Base-by-base conservation (phyloP, 2,888 invertebrate species). In the Synergus laeviventris region DNA sequence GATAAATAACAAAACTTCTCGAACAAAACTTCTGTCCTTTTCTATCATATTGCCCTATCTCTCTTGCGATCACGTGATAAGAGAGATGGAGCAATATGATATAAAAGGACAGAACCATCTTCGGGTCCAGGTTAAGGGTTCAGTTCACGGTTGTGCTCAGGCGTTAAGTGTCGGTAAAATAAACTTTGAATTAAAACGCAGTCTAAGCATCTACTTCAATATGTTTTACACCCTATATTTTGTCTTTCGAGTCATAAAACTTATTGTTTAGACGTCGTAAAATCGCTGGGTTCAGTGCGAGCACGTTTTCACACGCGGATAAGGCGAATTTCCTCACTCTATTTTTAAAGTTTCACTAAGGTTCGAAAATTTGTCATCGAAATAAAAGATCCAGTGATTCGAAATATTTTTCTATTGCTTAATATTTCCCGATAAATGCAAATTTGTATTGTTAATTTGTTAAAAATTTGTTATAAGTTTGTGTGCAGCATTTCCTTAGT, bases 151-250 rank as follows among this genome's bases (percentile, higher is more conserved):
- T n/a, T n/a, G n/a, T n/a, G n/a, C n/a, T n/a, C n/a, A n/a, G n/a
- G n/a, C n/a, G n/a, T n/a, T n/a, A n/a, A 54, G 9, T 18, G 9
- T 18, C 9, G 18, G 49, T 18, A 54, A 54, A 2, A 54, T n/a
- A 7, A 54, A 54, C 0, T 9, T 54, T 2, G 8, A 54, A 9
- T 7, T 18, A 18, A 2, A 54, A 54, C 1, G 9, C 49, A 54
- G 49, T 54, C n/a, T 1, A 9, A 54, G 1, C 49, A 1, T 9
- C 2, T 18, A 18, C 49, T 79, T 75, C 38, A 73, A 73, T 74
- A 75, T 56, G 39, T 76, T 66, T 73, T 73, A 38, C 64, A 74
- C 62, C 73, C 64, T 36, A 61, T 54, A 76, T 39, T 60, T 56
- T 36, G 39, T 24, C 56, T 31, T 66, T 56, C 16, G 45, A 21